Evolutionary conservation across 1,140 invertebrate species (phyloP).

Genomic region (Drosophila novamexicana): DNA sequence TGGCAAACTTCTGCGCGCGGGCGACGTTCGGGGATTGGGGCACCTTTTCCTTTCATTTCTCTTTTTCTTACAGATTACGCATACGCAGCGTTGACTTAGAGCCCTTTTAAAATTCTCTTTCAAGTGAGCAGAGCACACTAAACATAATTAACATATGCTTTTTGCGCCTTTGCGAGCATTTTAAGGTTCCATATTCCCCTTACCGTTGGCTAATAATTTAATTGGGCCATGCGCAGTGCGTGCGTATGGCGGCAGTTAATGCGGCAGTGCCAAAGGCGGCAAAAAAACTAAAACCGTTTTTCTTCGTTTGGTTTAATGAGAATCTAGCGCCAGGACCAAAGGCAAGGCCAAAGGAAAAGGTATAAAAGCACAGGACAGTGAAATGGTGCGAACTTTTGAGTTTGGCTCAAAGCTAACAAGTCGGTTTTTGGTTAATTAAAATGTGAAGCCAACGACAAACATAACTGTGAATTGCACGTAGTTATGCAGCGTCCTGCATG

Average conservation of each 20-base stretch:
- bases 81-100: slow-evolving; percentile 44
- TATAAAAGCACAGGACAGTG: slow-evolving; percentile 43
- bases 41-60: no score
- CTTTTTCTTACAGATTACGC: slow-evolving; percentile 43
- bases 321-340: slow-evolving; percentile 58
- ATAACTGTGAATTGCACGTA: slow-evolving; percentile 51
- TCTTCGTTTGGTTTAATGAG: slow-evolving; percentile 74
- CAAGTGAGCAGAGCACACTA: slow-evolving; percentile 52
- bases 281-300: slow-evolving; percentile 69
- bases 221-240: slow-evolving; percentile 77
- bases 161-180: slow-evolving; percentile 54
- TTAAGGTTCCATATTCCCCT: slow-evolving; percentile 63
- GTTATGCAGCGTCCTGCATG: not conserved
- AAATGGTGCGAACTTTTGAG: slow-evolving; percentile 65
- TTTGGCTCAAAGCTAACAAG: slow-evolving; percentile 12
- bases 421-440: slow-evolving; percentile 65
- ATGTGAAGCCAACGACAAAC: slow-evolving; percentile 55
- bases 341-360: slow-evolving; percentile 14
- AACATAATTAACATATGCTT: slow-evolving; percentile 79
- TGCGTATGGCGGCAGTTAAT: slow-evolving; percentile 43
- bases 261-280: slow-evolving; percentile 41
- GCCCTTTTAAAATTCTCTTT: slow-evolving; percentile 69
- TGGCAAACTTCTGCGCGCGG: slow-evolving; percentile 39
- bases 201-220: slow-evolving; percentile 69
- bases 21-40: not conserved